Percentiles rank a stretch among this genome's conserved stretches.
Conservation (phyloP, 2,888 invertebrate species). For the Andrena marginata region DNA sequence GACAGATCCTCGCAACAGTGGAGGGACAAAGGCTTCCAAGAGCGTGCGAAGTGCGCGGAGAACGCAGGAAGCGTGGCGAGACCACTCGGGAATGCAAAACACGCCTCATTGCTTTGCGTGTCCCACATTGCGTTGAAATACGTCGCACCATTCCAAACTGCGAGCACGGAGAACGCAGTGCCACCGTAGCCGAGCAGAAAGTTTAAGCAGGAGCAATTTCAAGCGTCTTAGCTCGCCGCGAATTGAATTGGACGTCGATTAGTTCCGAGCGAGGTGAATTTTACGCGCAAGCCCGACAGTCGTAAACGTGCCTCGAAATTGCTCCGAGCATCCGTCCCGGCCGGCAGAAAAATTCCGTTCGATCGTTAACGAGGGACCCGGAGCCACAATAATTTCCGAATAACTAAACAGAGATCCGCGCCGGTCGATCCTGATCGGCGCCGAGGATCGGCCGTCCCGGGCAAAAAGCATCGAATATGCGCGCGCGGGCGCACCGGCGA, state of each 20-base stretch:
- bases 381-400: conserved; percentile 60
- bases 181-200: background rate
- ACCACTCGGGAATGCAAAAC: too few relatives aligned
- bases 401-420: conserved; percentile 56
- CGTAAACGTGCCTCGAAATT: conserved; percentile 37
- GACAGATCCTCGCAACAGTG: too few relatives aligned
- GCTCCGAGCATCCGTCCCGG: conserved; percentile 1
- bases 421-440: conserved; percentile 48
- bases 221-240: background rate
- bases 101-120: too few relatives aligned
- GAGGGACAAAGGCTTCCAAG: too few relatives aligned
- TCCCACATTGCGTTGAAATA: too few relatives aligned
- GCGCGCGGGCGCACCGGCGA: conserved; percentile 46
- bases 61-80: too few relatives aligned
- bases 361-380: conserved; percentile 49
- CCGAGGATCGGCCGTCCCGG: conserved; percentile 26
- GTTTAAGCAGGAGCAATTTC: background rate
- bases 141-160: too few relatives aligned
- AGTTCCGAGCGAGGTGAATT: conserved; percentile 25
- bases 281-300: conserved; percentile 3
- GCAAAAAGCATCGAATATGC: conserved; percentile 63
- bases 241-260: background rate
- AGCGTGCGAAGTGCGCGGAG: too few relatives aligned
- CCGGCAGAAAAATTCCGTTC: conserved; percentile 32
- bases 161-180: too few relatives aligned